Base-by-base conservation (phyloP, 2,888 invertebrate genomes). In the Xestia c-nigrum region DNA sequence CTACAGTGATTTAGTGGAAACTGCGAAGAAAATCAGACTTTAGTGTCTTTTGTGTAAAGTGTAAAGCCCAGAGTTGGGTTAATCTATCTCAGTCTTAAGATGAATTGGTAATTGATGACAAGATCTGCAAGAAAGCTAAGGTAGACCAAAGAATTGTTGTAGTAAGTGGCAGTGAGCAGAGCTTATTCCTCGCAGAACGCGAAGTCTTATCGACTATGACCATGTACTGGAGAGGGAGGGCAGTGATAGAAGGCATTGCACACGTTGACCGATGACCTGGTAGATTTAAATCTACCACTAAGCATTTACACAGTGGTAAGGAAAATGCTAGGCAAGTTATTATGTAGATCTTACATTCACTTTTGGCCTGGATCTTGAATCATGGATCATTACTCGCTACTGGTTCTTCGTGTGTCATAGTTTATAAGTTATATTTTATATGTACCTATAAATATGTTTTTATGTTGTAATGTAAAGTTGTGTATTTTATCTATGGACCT, bases 1-100 rank as follows among this genome's bases (percentile, higher is more conserved):
- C 38, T 70, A 12, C 63, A 64, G 46, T 77, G 64, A 85, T 81
- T 76, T 71, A 76, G 63, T 46, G 46, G 46, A 14, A 24, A 59
- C 16, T 52, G 59, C 31, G 55, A 9, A 55, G 40, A n/a, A 24
- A 57, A 67, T 80, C 43, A 66, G 24, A 19, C 55, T 57, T n/a
- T n/a, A 38, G 31, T 3, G 55, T 46, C 31, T 72, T 57, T 57
- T 19, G 46, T 72, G 19, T 43, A 43, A 43, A 43, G 43, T 64
- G 7, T 40, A n/a, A 63, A 40, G 7, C 24, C 64, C 12, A 1
- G 9, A 24, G 1, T 6, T n/a, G n/a, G n/a, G 43, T 43, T 43
- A 64, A 64, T 43, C 43, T 43, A 24, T 16, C n/a, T 64, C 43
- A 14, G 64, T 24, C n/a, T 64, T 40, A 40, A 63, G 7, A 43